phyloP scores from a whole-genome alignment of 2,888 invertebrate genomes.

The Hymenopus coronatus region DNA sequence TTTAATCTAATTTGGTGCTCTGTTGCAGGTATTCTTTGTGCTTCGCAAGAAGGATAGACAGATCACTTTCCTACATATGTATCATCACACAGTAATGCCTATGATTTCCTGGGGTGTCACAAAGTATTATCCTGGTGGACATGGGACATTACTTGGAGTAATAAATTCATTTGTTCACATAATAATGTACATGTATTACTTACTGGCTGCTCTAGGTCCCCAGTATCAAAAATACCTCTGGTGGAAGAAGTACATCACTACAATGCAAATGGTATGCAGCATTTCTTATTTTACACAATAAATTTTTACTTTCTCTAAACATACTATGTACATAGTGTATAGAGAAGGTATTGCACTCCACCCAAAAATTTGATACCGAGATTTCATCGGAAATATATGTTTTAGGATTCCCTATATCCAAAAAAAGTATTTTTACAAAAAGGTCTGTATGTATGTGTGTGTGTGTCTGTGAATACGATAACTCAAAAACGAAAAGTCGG shows the following conservation, averaged over 20 bases:
- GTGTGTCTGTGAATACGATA: too few relatives aligned
- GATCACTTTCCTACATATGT: constrained; percentile 53
- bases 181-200: constrained; percentile 43
- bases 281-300: not conserved
- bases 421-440: too few relatives aligned
- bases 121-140: constrained; percentile 52
- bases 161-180: constrained; percentile 43
- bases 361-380: too few relatives aligned
- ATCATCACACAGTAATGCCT: constrained; percentile 49
- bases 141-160: constrained; percentile 46
- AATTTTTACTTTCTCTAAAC: too few relatives aligned
- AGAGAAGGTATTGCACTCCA: too few relatives aligned
- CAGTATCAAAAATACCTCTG: constrained; percentile 40
- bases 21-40: constrained; percentile 48
- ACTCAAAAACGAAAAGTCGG: too few relatives aligned
- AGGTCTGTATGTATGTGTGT: too few relatives aligned
- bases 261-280: constrained; percentile 40
- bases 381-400: too few relatives aligned
- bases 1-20: not conserved
- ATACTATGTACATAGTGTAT: too few relatives aligned
- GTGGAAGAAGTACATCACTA: constrained; percentile 44
- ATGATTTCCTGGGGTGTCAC: constrained; percentile 42
- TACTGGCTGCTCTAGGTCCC: constrained; percentile 41
- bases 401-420: too few relatives aligned
- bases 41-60: constrained; percentile 53